These are phyloP conservation scores for Drosophila nasuta DNA, from an alignment of 1,140 invertebrate species.

Conservation along the genomic window DNA sequence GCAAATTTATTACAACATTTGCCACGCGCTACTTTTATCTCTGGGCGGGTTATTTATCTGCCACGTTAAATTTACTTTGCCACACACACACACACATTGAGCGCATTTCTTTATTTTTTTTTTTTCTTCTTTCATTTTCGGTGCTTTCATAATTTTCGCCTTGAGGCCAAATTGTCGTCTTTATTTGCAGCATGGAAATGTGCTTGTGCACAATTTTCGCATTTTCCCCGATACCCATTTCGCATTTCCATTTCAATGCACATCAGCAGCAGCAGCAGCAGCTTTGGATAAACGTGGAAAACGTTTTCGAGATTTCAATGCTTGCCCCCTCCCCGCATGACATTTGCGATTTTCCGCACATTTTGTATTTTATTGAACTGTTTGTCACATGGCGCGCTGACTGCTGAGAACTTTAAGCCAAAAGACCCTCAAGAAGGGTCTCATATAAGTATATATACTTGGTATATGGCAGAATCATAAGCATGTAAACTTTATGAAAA, in stretches of 20 bases:
- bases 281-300: slow-evolving; percentile 63
- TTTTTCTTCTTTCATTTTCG: slow-evolving; percentile 16
- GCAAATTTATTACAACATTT: slow-evolving; percentile 80
- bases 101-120: not conserved
- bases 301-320: slow-evolving; percentile 73
- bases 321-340: slow-evolving; percentile 46
- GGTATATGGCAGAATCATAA: slow-evolving; percentile 52
- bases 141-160: slow-evolving; percentile 78
- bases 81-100: slow-evolving; percentile 12
- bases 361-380: slow-evolving; percentile 84
- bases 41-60: slow-evolving; percentile 70
- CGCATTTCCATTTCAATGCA: slow-evolving; percentile 76
- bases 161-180: slow-evolving; percentile 80
- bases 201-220: slow-evolving; percentile 63
- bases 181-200: slow-evolving; percentile 80
- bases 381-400: slow-evolving; percentile 69
- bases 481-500: slow-evolving; percentile 83
- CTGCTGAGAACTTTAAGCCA: slow-evolving; percentile 34
- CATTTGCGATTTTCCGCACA: slow-evolving; percentile 84
- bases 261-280: slow-evolving; percentile 43
- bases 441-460: not conserved
- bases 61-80: slow-evolving; percentile 78
- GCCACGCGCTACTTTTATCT: slow-evolving; percentile 57
- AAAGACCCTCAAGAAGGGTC: not conserved
- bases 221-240: slow-evolving; percentile 49